These are phyloP conservation scores for Eolophus roseicapilla DNA, from an alignment of 2,113 vertebrate species.

Conservation along the genomic window DNA sequence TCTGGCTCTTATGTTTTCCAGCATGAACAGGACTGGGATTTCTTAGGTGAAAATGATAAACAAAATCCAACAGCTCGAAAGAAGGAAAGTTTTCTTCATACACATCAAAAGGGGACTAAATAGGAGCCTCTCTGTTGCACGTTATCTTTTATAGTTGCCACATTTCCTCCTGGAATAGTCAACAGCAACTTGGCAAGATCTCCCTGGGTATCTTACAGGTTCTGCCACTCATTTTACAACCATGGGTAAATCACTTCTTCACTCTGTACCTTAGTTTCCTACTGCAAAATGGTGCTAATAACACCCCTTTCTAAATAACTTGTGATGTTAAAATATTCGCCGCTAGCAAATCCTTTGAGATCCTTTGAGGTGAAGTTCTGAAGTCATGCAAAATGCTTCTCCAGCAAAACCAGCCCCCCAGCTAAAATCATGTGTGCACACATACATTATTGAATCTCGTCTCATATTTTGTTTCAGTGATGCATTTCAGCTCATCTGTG, in stretches of 20 bases:
- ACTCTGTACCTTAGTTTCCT: neutral
- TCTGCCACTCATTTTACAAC: neutral
- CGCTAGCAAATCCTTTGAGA: slow-evolving; percentile 53
- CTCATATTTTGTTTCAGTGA: slow-evolving; percentile 44
- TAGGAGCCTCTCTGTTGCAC: neutral
- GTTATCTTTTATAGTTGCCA: neutral
- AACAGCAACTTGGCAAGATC: neutral
- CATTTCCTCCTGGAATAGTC: neutral
- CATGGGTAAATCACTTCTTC: slow-evolving; percentile 5
- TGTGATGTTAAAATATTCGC: slow-evolving; percentile 48
- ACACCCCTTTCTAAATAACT: neutral
- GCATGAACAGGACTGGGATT: neutral
- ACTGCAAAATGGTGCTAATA: neutral
- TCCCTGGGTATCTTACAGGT: neutral
- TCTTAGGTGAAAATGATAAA: neutral
- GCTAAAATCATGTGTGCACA: slow-evolving; percentile 1
- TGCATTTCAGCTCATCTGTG: slow-evolving; percentile 48
- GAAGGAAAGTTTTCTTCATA: neutral
- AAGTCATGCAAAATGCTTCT: slow-evolving; percentile 28
- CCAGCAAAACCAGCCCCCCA: slow-evolving; percentile 16
- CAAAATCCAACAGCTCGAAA: neutral
- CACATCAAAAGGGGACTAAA: neutral
- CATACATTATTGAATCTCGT: slow-evolving; percentile 22
- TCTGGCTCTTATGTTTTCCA: neutral
- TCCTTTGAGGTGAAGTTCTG: slow-evolving; percentile 54